Conservation (phyloP, 2,797 vertebrate genomes). For the Remorina albescens region DNA sequence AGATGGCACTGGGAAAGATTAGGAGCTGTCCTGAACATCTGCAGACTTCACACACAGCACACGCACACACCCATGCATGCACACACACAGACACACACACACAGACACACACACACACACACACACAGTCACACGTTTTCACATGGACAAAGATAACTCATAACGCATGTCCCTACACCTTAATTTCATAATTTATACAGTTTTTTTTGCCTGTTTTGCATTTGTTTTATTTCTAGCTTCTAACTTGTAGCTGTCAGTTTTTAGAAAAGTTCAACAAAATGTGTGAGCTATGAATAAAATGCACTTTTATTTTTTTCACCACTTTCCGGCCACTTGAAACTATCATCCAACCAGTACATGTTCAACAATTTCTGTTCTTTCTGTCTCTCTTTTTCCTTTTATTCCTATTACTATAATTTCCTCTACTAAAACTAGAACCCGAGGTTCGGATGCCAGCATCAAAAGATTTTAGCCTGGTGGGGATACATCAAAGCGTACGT, state of each 20-base stretch:
- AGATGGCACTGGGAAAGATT: conserved; percentile 74
- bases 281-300: conserved; percentile 36
- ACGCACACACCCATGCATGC: too few species aligned
- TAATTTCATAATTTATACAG: conserved; percentile 16
- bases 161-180: conserved; percentile 4
- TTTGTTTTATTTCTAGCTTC: not conserved
- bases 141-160: too few species aligned
- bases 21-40: conserved; percentile 71
- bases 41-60: conserved; percentile 42
- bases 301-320: conserved; percentile 49
- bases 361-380: too few species aligned
- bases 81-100: too few species aligned
- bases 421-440: conserved; percentile 43
- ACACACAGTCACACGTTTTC: too few species aligned
- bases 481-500: conserved; percentile 25
- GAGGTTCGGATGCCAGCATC: conserved; percentile 27
- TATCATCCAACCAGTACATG: conserved; percentile 29
- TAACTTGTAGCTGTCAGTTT: conserved; percentile 11
- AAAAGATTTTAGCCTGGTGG: conserved; percentile 46
- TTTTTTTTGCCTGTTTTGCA: not conserved
- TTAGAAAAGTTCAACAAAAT: not conserved
- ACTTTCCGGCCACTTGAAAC: conserved; percentile 28
- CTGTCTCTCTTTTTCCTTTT: conserved; percentile 2
- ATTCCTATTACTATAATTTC: conserved; percentile 17
- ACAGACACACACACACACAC: too few species aligned